Percentiles rank a stretch among this genome's conserved stretches.
Evolutionary conservation across 2,113 vertebrate genomes (phyloP).

Genomic region (Xiphorhynchus elegans): DNA sequence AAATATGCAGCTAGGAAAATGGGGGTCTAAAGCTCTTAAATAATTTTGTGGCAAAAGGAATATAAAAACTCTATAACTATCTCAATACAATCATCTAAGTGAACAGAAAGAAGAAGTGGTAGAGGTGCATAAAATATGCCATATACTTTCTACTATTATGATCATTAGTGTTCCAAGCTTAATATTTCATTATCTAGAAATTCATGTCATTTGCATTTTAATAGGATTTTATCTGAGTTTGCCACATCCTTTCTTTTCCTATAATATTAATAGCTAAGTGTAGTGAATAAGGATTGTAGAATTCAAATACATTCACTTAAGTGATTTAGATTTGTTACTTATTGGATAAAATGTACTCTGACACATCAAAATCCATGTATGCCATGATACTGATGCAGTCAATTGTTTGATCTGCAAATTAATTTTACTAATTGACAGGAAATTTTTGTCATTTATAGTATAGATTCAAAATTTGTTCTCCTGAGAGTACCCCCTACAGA

Average conservation of each 20-base stretch:
- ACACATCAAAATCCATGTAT: not conserved
- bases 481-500: not conserved
- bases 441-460: not conserved
- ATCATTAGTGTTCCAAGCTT: constrained; percentile 59
- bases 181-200: constrained; percentile 68
- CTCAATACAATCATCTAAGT: constrained; percentile 36
- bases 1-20: not conserved
- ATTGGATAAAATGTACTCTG: not conserved
- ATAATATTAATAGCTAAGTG: constrained; percentile 14
- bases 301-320: not conserved
- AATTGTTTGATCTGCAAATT: not conserved
- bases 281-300: not conserved
- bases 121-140: constrained; percentile 55
- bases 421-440: not conserved
- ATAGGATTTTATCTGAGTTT: constrained; percentile 63
- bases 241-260: not conserved
- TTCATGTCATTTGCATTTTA: constrained; percentile 74
- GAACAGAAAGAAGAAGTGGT: constrained; percentile 37
- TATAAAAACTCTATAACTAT: constrained; percentile 40
- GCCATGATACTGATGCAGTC: not conserved
- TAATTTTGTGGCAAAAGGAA: constrained; percentile 36
- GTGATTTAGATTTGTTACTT: not conserved
- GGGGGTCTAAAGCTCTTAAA: constrained; percentile 8
- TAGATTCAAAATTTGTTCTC: not conserved
- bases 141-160: constrained; percentile 56